A percentile compares a stretch with the other conserved stretches of the same genome.
Conservation (phyloP, 2,113 vertebrate genomes). For the Syrrhaptes paradoxus region DNA sequence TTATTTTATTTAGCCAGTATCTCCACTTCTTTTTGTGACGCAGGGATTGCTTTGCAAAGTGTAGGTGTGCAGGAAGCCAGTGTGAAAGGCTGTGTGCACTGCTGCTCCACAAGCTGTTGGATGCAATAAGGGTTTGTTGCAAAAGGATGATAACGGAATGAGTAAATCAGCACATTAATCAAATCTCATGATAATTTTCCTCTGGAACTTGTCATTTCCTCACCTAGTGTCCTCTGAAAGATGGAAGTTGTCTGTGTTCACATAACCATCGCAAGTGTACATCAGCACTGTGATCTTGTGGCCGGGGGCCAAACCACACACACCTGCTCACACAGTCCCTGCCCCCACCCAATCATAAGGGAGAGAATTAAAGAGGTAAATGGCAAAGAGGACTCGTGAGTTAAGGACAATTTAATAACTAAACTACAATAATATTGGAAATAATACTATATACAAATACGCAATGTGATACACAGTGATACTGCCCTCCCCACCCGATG, state of each 20-base stretch:
- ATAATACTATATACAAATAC: too few relatives aligned
- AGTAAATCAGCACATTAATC: neutral
- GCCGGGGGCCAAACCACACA: too few relatives aligned
- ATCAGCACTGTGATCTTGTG: neutral
- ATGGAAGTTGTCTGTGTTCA: neutral
- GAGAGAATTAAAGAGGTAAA: too few relatives aligned
- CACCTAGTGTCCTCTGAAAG: neutral
- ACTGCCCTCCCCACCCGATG: too few relatives aligned
- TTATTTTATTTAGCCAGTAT: neutral
- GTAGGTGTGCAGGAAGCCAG: neutral
- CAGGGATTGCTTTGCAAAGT: neutral
- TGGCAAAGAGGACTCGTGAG: too few relatives aligned
- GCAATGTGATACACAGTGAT: too few relatives aligned
- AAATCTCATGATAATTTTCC: neutral
- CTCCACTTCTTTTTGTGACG: neutral
- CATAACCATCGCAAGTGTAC: neutral
- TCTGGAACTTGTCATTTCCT: neutral
- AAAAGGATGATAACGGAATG: neutral
- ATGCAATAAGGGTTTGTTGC: neutral
- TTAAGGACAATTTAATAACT: too few relatives aligned
- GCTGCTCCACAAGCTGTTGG: neutral
- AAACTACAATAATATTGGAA: too few relatives aligned
- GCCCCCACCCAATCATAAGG: too few relatives aligned
- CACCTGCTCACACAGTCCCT: too few relatives aligned
- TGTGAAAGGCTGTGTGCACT: neutral